A percentile compares a stretch with the other conserved stretches of the same genome.
These are phyloP conservation scores for Dicrurus megarhynchus DNA, from an alignment of 2,113 vertebrate species.

Conservation along the genomic window DNA sequence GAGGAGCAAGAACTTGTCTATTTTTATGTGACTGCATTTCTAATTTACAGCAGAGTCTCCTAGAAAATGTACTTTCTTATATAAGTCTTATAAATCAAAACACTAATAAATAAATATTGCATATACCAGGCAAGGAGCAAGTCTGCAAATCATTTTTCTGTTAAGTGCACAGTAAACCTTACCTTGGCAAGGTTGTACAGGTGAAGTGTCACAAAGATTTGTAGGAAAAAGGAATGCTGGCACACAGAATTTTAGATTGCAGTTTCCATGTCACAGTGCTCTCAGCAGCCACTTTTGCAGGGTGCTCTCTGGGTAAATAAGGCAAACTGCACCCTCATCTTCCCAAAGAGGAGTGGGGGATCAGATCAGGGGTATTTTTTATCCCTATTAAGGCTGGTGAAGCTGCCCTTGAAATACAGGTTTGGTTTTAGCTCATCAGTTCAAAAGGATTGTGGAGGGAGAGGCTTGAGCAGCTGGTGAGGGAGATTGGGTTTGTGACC, in stretches of 20 bases:
- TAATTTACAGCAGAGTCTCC: neutral
- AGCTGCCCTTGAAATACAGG: neutral
- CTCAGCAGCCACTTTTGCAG: neutral
- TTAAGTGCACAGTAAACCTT: slow-evolving; percentile 2
- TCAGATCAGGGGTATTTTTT: neutral
- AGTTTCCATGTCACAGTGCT: neutral
- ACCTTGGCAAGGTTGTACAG: neutral
- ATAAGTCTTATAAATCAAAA: slow-evolving; percentile 39
- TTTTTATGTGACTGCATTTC: neutral
- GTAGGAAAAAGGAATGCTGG: neutral
- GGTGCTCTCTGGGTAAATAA: neutral
- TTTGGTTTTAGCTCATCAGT: neutral
- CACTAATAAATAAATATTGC: slow-evolving; percentile 44
- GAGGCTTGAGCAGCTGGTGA: neutral
- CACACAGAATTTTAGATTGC: neutral
- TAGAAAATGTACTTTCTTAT: neutral
- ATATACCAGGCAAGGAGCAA: neutral
- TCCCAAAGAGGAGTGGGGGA: neutral
- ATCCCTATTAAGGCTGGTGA: neutral
- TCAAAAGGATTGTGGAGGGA: neutral
- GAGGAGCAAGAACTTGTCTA: neutral
- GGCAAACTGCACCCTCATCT: neutral
- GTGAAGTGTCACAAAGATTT: slow-evolving; percentile 2
- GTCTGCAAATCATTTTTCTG: slow-evolving; percentile 6
- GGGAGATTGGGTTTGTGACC: neutral